phyloP scores from a whole-genome alignment of 2,113 vertebrate species.

The Gymnocephalus cernua region DNA sequence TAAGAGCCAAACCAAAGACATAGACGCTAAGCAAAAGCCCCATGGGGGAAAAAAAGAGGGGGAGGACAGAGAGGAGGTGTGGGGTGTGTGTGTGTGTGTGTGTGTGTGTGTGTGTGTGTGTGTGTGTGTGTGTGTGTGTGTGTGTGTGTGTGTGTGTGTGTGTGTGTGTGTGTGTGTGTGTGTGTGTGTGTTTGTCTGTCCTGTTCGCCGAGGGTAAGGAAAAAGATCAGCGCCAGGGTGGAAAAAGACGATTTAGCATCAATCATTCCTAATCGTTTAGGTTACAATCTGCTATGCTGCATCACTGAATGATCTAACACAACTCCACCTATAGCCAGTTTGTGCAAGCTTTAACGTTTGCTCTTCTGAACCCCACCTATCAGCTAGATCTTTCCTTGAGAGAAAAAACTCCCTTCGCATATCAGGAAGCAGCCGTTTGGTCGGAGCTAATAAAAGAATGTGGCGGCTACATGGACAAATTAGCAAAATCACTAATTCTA shows the following conservation, averaged over 20 bases:
- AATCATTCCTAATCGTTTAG: constrained; percentile 69
- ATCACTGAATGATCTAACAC: constrained; percentile 3
- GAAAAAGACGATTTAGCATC: constrained; percentile 58
- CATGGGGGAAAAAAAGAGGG: constrained; percentile 40
- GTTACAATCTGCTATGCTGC: constrained; percentile 23
- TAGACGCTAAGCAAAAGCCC: constrained; percentile 49
- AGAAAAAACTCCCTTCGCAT: neutral
- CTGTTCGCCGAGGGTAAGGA: neutral
- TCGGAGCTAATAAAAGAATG: neutral
- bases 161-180: constrained; percentile 19
- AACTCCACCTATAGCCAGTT: constrained; percentile 42
- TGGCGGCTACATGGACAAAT: neutral
- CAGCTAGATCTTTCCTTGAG: neutral
- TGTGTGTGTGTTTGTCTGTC: constrained; percentile 44
- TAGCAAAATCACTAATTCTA: constrained; percentile 1
- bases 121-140: no score
- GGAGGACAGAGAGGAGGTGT: neutral
- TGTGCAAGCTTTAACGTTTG: constrained; percentile 28
- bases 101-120: no score
- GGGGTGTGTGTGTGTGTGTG: neutral
- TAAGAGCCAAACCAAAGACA: constrained; percentile 61
- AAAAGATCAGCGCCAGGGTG: constrained; percentile 54
- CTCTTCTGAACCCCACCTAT: neutral
- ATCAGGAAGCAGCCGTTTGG: constrained; percentile 5
- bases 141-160: neutral